Evolutionary conservation across 2,888 invertebrate genomes (phyloP).

Genomic region (Bugulina stolonifera): DNA sequence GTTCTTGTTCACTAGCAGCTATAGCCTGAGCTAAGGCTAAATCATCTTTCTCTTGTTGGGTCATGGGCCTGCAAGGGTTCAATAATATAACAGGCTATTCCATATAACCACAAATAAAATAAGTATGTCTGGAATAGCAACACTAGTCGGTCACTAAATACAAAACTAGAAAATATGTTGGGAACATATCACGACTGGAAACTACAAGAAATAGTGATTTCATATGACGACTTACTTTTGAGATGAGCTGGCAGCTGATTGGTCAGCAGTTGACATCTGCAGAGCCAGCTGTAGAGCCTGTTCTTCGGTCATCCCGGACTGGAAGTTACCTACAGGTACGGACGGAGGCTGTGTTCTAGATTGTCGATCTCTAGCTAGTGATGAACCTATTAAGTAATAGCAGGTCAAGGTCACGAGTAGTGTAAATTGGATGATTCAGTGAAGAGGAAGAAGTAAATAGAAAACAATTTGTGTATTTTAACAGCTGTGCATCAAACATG

Average conservation of each 20-base stretch:
- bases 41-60: conserved; percentile 44
- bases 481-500: too few species aligned
- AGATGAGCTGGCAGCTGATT: background rate
- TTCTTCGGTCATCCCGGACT: conserved; percentile 16
- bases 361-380: conserved; percentile 12
- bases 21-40: conserved; percentile 44
- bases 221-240: background rate
- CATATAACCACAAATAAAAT: too few species aligned
- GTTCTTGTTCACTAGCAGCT: conserved; percentile 43
- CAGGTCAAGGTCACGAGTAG: too few species aligned
- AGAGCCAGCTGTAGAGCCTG: conserved; percentile 12
- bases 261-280: background rate
- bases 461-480: too few species aligned
- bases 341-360: background rate
- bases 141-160: too few species aligned
- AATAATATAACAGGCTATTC: too few species aligned
- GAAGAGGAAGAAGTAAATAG: too few species aligned
- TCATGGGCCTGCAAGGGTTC: conserved; percentile 9
- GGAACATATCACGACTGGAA: too few species aligned
- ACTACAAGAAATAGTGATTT: too few species aligned
- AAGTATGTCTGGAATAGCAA: too few species aligned
- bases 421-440: too few species aligned
- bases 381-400: background rate
- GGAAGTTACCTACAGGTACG: conserved; percentile 24
- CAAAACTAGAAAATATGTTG: too few species aligned